Base-by-base conservation (phyloP, 2,113 vertebrate species). In the Nothobranchius kuhntae region DNA sequence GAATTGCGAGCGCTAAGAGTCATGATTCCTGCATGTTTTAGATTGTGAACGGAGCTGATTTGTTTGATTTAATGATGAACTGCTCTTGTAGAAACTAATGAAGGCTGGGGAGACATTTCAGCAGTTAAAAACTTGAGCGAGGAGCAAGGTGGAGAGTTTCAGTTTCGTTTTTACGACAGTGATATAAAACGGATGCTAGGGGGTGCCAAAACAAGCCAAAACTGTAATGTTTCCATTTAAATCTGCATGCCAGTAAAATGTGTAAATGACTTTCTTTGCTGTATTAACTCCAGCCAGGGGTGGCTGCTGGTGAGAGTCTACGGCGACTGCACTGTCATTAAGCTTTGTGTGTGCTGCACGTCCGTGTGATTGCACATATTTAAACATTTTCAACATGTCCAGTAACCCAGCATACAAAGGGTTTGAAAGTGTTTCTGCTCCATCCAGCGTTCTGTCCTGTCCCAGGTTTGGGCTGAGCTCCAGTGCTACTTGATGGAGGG, bases 381-480 rank as follows among this genome's bases (percentile, higher is more conserved):
- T 11, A 4, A 26, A 53, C 3, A 15, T 44, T 21, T 17, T 21
- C 45, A 24, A 11, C 57, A 36, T 21, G 11, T 44, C 52, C 51
- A 67, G 45, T 51, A n/a, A 53, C 52, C 9, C 4, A 11, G 42
- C 24, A 53, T 35, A 61, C 60, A 64, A 51, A 26, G 17, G 1
- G 61, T 64, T 65, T 71, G 65, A 45, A 55, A 64, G 53, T 75
- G 59, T 75, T 56, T 9, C 8, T 51, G 79, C 82, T 85, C 84
- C 89, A 76, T 79, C 84, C 78, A 65, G 53, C 80, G 84, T 83
- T 81, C 67, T 85, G 84, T 89, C 82, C 63, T 85, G 84, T 89
- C 82, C 65, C 13, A 40, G 68, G 47, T 65, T 67, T 45, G 35
- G 86, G 73, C 84, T 73, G 61, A 69, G 78, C 78, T 87, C 84